Evolutionary conservation across 2,888 invertebrate genomes (phyloP).

Genomic region (Anodontia alba): DNA sequence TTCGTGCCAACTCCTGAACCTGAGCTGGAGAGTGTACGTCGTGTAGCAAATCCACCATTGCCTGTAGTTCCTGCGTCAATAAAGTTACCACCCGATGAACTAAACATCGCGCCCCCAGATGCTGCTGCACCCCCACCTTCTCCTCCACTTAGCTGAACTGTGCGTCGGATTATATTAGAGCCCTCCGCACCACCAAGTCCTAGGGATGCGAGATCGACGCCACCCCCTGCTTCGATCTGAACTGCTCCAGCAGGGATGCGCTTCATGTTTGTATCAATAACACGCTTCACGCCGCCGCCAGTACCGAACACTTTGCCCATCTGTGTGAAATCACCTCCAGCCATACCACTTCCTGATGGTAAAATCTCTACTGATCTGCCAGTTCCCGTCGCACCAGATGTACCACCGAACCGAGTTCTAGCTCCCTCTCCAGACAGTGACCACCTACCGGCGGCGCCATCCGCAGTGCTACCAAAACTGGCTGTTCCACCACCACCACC

Average conservation of each 20-base stretch:
- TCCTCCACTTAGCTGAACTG: slow-evolving; percentile 18
- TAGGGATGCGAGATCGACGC: slow-evolving; percentile 47
- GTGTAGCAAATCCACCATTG: neutral
- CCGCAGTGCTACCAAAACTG: slow-evolving; percentile 3
- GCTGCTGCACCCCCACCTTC: neutral
- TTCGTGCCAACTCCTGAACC: neutral
- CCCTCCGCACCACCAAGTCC: slow-evolving; percentile 59
- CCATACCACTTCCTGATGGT: slow-evolving; percentile 32
- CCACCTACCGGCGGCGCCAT: slow-evolving; percentile 16
- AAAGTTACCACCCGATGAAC: neutral
- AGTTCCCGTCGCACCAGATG: neutral
- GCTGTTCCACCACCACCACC: neutral
- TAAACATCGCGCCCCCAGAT: neutral
- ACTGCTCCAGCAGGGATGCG: slow-evolving; percentile 48
- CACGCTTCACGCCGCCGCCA: slow-evolving; percentile 52
- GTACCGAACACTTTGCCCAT: slow-evolving; percentile 49
- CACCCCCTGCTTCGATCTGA: slow-evolving; percentile 46
- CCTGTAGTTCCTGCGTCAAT: slow-evolving; percentile 13
- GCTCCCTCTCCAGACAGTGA: slow-evolving; percentile 1
- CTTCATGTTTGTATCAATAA: slow-evolving; percentile 58
- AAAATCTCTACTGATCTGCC: slow-evolving; percentile 2
- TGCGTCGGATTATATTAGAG: slow-evolving; percentile 48
- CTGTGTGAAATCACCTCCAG: slow-evolving; percentile 53
- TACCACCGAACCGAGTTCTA: neutral
- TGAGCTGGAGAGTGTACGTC: neutral